phyloP scores from a whole-genome alignment of 2,797 vertebrate genomes.

The Syncerus caffer region DNA sequence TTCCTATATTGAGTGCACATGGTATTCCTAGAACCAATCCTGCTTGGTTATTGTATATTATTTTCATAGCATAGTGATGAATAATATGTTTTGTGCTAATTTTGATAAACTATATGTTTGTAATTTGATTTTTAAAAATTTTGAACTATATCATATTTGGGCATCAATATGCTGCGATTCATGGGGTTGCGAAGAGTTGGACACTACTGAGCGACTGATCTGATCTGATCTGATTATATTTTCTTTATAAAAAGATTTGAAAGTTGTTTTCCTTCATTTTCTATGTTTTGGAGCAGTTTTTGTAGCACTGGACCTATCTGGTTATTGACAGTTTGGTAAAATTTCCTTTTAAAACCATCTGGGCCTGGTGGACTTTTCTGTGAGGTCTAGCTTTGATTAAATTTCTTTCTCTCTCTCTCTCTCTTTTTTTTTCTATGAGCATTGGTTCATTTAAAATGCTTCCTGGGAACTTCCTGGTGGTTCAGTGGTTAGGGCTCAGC shows the following conservation, averaged over 20 bases:
- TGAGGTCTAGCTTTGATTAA: neutral
- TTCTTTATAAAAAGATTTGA: neutral
- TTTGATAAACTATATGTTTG: neutral
- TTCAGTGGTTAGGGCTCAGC: neutral
- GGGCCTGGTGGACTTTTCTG: neutral
- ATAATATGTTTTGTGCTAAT: neutral
- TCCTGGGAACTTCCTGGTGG: neutral
- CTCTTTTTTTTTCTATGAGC: neutral
- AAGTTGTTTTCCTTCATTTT: slow-evolving; percentile 23
- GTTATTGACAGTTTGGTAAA: neutral
- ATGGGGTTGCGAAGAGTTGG: too few species aligned
- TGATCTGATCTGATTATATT: neutral
- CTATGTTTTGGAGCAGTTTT: neutral
- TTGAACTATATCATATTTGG: neutral
- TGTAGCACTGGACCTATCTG: neutral
- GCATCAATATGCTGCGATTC: neutral
- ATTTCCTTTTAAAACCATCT: neutral
- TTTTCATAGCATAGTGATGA: neutral
- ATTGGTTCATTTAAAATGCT: neutral
- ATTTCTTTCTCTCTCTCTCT: neutral
- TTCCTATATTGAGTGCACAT: neutral
- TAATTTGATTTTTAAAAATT: neutral
- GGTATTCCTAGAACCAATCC: neutral
- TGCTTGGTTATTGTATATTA: neutral
- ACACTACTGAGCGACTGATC: too few species aligned